These are phyloP conservation scores for Parthenolecanium corni DNA, from an alignment of 2,888 invertebrate species.

Conservation along the genomic window DNA sequence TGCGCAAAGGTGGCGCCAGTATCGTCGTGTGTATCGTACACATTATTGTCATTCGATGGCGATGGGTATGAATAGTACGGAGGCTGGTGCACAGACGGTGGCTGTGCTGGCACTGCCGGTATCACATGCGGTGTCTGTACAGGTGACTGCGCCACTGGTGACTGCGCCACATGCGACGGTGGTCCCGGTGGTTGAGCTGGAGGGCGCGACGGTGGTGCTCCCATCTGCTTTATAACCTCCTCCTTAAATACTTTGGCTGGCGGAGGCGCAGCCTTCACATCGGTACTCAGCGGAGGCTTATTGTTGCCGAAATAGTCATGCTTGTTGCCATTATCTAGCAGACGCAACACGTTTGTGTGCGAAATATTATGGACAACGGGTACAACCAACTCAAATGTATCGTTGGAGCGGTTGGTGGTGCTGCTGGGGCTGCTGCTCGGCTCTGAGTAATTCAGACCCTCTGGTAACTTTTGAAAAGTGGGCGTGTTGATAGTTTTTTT, in stretches of 20 bases:
- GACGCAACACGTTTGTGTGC: conserved; percentile 71
- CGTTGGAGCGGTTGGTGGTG: conserved; percentile 35
- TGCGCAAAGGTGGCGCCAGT: no score
- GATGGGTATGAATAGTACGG: background rate
- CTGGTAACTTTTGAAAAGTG: conserved; percentile 46
- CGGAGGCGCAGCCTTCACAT: conserved; percentile 42
- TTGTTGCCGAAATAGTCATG: conserved; percentile 57
- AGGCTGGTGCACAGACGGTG: background rate
- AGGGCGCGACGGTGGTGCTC: conserved; percentile 11
- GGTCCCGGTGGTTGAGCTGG: conserved; percentile 12
- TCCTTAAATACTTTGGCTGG: conserved; percentile 35
- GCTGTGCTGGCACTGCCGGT: background rate
- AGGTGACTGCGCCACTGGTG: conserved; percentile 12
- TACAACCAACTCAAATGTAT: conserved; percentile 46
- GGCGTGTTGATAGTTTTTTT: conserved; percentile 66
- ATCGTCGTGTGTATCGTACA: background rate
- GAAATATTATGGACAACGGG: conserved; percentile 48
- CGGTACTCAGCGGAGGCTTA: conserved; percentile 38
- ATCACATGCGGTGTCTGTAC: conserved; percentile 17
- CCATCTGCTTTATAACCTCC: conserved; percentile 26
- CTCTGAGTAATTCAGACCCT: conserved; percentile 35
- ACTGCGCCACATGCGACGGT: conserved; percentile 15
- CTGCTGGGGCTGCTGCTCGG: conserved; percentile 34
- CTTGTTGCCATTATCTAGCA: conserved; percentile 72
- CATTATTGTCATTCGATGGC: background rate